Conservation (phyloP, 2,888 invertebrate genomes). For the Uloborus plumipes region DNA sequence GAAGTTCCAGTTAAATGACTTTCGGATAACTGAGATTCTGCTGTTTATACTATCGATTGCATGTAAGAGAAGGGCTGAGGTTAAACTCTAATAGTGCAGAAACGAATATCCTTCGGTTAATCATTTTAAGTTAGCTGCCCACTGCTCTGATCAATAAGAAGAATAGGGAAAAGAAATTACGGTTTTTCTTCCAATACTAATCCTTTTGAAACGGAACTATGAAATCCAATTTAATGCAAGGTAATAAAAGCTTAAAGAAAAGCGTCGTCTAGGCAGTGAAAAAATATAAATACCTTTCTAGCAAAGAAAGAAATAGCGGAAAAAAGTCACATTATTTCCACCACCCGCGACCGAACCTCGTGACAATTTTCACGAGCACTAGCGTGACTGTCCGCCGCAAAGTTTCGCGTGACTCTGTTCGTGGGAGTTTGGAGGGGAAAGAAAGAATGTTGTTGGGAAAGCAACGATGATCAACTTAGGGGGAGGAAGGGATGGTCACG, state of each 20-base stretch:
- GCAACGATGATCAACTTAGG: constrained; percentile 32
- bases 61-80: no score
- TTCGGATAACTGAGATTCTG: no score
- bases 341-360: constrained; percentile 13
- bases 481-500: constrained; percentile 22
- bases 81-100: no score
- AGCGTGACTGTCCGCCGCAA: constrained; percentile 36
- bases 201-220: constrained; percentile 15
- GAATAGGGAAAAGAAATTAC: not conserved
- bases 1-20: no score
- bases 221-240: constrained; percentile 45
- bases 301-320: no score
- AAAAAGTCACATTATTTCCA: constrained; percentile 36
- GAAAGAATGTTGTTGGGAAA: constrained; percentile 42
- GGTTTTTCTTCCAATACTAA: constrained; percentile 2
- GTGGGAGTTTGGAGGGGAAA: constrained; percentile 34
- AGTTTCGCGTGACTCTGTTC: constrained; percentile 34
- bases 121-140: no score
- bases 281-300: not conserved
- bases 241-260: constrained; percentile 38
- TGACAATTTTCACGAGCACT: constrained; percentile 40
- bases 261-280: not conserved
- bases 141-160: no score
- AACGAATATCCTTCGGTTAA: no score
- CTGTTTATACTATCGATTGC: no score